These are phyloP conservation scores for Cataglyphis altisquamis DNA, from an alignment of 2,888 invertebrate genomes.

Conservation along the genomic window DNA sequence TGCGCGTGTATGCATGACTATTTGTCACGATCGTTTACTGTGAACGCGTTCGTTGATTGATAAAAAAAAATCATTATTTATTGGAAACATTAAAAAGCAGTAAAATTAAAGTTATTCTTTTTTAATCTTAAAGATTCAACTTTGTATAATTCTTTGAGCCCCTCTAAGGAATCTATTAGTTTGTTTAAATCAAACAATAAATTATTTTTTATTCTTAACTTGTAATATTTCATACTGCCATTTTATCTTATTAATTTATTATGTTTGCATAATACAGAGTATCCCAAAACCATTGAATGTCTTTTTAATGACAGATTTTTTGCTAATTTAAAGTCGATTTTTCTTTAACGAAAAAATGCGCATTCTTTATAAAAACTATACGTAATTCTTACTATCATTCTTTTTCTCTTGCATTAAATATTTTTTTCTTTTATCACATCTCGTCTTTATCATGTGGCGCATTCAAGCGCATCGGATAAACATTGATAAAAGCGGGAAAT, in stretches of 20 bases:
- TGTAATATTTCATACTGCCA: neutral
- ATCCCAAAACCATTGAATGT: neutral
- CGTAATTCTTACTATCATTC: neutral
- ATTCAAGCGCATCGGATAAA: slow-evolving; percentile 55
- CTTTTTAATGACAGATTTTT: neutral
- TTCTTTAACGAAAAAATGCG: neutral
- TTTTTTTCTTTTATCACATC: neutral
- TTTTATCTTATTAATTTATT: neutral
- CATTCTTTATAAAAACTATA: neutral
- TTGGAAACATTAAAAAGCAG: neutral
- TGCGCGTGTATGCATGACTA: neutral
- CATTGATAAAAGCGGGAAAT: slow-evolving; percentile 8
- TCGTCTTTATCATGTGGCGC: slow-evolving; percentile 23
- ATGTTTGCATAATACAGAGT: neutral
- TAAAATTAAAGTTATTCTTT: neutral
- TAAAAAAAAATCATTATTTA: slow-evolving; percentile 5
- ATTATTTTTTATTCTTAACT: neutral
- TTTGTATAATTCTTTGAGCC: neutral
- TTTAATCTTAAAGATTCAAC: neutral
- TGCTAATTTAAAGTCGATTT: neutral
- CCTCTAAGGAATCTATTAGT: neutral
- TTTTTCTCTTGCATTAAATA: neutral
- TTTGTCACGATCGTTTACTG: neutral
- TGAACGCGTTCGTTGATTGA: neutral
- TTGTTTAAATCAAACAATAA: neutral